phyloP scores from a whole-genome alignment of 2,888 invertebrate genomes.

The Polydrusus pterygomalis region DNA sequence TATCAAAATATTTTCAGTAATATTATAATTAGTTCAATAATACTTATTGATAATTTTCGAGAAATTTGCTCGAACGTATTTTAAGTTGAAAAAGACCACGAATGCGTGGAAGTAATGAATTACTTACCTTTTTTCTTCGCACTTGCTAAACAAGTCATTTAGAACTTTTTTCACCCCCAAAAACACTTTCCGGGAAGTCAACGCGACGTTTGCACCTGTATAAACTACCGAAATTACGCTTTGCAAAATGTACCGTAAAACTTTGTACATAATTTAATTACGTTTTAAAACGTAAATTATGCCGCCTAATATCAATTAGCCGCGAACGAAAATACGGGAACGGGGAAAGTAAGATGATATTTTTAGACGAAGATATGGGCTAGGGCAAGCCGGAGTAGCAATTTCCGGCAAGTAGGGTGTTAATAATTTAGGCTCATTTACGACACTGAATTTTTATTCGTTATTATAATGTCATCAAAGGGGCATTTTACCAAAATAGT shows the following conservation, averaged over 20 bases:
- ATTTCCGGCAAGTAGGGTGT: constrained; percentile 3
- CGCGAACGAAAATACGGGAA: constrained; percentile 13
- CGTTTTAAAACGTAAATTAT: constrained; percentile 25
- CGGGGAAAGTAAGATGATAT: constrained; percentile 8
- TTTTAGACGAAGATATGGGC: constrained; percentile 11
- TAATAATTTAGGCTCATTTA: background rate
- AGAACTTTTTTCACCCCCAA: background rate
- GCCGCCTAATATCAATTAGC: constrained; percentile 27
- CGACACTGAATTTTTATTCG: background rate
- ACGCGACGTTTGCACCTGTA: constrained; percentile 11
- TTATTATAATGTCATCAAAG: too few relatives aligned
- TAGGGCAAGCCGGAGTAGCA: background rate
- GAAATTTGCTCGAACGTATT: too few relatives aligned
- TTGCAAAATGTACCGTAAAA: constrained; percentile 20
- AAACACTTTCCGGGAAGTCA: constrained; percentile 16
- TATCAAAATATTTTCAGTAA: too few relatives aligned
- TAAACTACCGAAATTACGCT: constrained; percentile 10
- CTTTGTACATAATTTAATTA: constrained; percentile 28
- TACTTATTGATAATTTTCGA: too few relatives aligned
- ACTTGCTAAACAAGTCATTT: too few relatives aligned
- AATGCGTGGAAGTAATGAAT: too few relatives aligned
- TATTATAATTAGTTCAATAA: too few relatives aligned
- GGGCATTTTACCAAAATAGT: background rate
- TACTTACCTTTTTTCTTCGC: too few relatives aligned
- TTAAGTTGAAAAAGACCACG: too few relatives aligned